These are phyloP conservation scores for Apotomis capreana DNA, from an alignment of 2,888 invertebrate genomes.

Conservation along the genomic window DNA sequence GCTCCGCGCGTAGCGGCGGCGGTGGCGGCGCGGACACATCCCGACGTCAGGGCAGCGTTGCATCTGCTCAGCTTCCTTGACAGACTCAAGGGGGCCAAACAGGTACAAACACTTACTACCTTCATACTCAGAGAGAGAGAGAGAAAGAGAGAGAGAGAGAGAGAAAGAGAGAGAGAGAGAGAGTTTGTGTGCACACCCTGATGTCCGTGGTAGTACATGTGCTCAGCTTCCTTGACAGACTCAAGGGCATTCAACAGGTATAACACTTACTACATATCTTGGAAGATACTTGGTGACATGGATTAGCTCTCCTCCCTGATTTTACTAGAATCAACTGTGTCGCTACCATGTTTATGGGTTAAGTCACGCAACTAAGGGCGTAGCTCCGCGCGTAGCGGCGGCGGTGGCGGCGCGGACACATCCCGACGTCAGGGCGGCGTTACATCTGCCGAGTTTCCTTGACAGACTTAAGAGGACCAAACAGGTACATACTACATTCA, in stretches of 20 bases:
- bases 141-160: too few relatives aligned
- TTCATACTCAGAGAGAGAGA: too few relatives aligned
- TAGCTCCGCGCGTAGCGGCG: conserved; percentile 87
- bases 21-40: conserved; percentile 91
- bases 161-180: too few relatives aligned
- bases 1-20: conserved; percentile 88
- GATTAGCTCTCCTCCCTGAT: conserved; percentile 82
- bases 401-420: conserved; percentile 92
- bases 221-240: too few relatives aligned
- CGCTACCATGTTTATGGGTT: conserved; percentile 79
- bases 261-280: too few relatives aligned
- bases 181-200: too few relatives aligned
- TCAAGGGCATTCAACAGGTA: too few relatives aligned
- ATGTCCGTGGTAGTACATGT: too few relatives aligned
- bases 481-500: too few relatives aligned
- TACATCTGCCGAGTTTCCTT: conserved; percentile 93
- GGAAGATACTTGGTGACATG: too few relatives aligned
- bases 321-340: conserved; percentile 86
- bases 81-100: conserved; percentile 54
- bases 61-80: conserved; percentile 92
- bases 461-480: conserved; percentile 58
- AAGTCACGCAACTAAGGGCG: conserved; percentile 86
- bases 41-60: conserved; percentile 96
- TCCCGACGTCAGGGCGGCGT: conserved; percentile 95
- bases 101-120: too few relatives aligned